Evolutionary conservation across 1,140 invertebrate species (phyloP).

Genomic region (Heliconius hewitsoni): DNA sequence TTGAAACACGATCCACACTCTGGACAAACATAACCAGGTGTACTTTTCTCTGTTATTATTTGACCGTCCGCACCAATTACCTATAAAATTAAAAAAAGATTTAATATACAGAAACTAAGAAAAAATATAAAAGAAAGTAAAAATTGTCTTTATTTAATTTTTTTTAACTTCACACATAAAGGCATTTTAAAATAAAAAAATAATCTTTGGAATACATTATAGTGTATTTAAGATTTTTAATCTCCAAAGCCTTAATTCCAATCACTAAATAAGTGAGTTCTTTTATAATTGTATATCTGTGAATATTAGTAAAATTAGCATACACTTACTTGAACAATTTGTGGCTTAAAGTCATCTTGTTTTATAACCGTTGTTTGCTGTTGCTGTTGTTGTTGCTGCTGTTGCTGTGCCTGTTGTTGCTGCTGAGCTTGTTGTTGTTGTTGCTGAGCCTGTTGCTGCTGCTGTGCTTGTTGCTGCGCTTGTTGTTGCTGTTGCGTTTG

Average conservation of each 20-base stretch:
- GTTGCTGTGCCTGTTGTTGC: slow-evolving; percentile 30
- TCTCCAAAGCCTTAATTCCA: too few species aligned
- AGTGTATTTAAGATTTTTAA: too few species aligned
- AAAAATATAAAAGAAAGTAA: not conserved
- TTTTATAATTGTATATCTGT: too few species aligned
- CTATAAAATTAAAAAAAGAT: slow-evolving; percentile 44
- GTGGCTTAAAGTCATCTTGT: slow-evolving; percentile 77
- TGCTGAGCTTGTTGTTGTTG: not conserved
- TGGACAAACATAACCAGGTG: slow-evolving; percentile 72
- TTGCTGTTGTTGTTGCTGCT: slow-evolving; percentile 46
- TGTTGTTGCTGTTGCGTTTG: slow-evolving; percentile 59
- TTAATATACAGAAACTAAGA: not conserved
- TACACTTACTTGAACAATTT: slow-evolving; percentile 71
- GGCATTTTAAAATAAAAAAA: too few species aligned
- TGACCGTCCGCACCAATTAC: slow-evolving; percentile 76
- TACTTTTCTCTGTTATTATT: slow-evolving; percentile 68
- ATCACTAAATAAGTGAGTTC: too few species aligned
- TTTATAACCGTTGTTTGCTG: slow-evolving; percentile 74
- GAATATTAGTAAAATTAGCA: not conserved
- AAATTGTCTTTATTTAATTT: too few species aligned
- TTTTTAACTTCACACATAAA: too few species aligned
- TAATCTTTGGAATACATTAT: too few species aligned
- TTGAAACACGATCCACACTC: slow-evolving; percentile 80
- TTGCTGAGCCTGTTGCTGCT: not conserved
- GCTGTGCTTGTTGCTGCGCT: slow-evolving; percentile 50